Evolutionary conservation across 1,140 invertebrate species (phyloP).

Genomic region (Drosophila seguyi): DNA sequence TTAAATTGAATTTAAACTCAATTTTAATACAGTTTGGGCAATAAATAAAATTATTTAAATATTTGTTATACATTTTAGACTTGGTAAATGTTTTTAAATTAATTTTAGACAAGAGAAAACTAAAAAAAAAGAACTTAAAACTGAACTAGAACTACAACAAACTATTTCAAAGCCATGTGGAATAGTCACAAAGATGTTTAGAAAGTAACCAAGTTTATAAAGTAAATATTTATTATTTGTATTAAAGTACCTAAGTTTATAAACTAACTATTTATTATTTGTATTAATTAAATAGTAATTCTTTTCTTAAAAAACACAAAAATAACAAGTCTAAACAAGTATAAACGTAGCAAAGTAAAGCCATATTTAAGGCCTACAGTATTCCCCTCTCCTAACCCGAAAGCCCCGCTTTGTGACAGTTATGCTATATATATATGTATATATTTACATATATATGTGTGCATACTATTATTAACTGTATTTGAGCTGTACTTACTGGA

Average conservation of each 20-base stretch:
- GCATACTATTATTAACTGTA: conserved; percentile 18
- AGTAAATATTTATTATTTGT: too few species aligned
- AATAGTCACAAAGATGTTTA: neutral
- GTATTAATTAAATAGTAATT: too few species aligned
- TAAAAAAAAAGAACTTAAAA: neutral
- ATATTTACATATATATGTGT: conserved; percentile 3
- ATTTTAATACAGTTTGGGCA: neutral
- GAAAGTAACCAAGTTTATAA: too few species aligned
- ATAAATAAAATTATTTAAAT: neutral
- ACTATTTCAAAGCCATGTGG: conserved; percentile 14
- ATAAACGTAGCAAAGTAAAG: neutral
- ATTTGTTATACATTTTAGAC: neutral
- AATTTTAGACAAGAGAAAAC: neutral
- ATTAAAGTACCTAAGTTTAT: too few species aligned
- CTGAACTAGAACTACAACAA: neutral
- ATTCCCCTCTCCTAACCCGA: neutral
- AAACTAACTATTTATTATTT: too few species aligned
- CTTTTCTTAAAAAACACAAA: too few species aligned
- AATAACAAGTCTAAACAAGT: too few species aligned
- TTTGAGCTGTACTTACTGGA: conserved; percentile 33
- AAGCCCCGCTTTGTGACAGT: neutral
- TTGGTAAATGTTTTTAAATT: too few species aligned
- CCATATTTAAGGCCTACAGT: neutral
- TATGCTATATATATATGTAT: conserved; percentile 17
- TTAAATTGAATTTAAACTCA: neutral